Percentiles rank a stretch among this genome's conserved stretches.
Conservation (phyloP, 1,140 invertebrate species). For the Drosophila trapezifrons region DNA sequence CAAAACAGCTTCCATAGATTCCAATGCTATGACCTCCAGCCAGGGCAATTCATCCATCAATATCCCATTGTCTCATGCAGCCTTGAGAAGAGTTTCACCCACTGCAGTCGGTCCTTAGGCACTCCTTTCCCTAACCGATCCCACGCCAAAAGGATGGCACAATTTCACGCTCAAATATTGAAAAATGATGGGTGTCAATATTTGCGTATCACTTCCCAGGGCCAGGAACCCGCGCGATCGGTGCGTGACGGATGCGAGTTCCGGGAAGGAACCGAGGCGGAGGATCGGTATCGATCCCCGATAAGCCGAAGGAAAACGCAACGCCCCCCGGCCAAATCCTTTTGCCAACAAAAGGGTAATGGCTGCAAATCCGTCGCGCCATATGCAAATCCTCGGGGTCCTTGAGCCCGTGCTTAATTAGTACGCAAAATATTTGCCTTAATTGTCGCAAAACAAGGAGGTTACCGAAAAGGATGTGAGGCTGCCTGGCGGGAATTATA, state of each 20-base stretch:
- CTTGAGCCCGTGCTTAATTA: slow-evolving; percentile 70
- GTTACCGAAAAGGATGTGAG: slow-evolving; percentile 11
- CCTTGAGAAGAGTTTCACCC: slow-evolving; percentile 39
- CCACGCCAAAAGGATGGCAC: slow-evolving; percentile 14
- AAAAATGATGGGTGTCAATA: slow-evolving; percentile 81
- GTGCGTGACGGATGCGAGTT: slow-evolving; percentile 58
- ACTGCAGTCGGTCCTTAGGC: background rate
- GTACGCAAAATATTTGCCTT: slow-evolving; percentile 83
- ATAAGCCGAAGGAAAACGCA: slow-evolving; percentile 45
- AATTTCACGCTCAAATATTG: slow-evolving; percentile 74
- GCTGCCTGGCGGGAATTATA: slow-evolving; percentile 49
- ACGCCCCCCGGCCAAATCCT: slow-evolving; percentile 67
- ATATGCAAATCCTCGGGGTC: slow-evolving; percentile 62
- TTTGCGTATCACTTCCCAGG: slow-evolving; percentile 74
- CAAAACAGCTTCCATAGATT: slow-evolving; percentile 4
- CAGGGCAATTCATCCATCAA: slow-evolving; percentile 20
- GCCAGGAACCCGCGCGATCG: slow-evolving; percentile 25
- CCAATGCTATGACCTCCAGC: slow-evolving; percentile 27
- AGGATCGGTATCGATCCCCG: slow-evolving; percentile 7
- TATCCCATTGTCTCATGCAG: background rate
- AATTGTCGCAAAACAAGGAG: slow-evolving; percentile 62
- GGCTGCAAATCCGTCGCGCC: slow-evolving; percentile 68
- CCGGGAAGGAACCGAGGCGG: slow-evolving; percentile 34
- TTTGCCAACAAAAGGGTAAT: slow-evolving; percentile 76
- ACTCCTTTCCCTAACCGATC: slow-evolving; percentile 58